These are phyloP conservation scores for Pseudolycoriella hygida DNA, from an alignment of 2,888 invertebrate species.

Conservation along the genomic window DNA sequence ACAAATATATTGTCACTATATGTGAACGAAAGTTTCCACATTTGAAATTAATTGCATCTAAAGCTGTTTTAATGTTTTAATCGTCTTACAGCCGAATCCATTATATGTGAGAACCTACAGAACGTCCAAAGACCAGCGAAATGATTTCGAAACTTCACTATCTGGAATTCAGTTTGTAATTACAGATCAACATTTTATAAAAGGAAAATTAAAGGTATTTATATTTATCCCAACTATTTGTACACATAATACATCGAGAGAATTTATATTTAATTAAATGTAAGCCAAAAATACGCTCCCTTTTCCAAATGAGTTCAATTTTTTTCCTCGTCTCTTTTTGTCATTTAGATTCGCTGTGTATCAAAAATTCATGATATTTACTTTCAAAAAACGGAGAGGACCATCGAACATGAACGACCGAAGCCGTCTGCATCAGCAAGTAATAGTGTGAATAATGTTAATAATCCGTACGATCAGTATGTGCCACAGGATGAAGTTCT, in stretches of 20 bases:
- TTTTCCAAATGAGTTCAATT: neutral
- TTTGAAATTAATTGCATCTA: constrained; percentile 2
- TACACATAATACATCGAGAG: neutral
- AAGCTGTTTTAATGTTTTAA: constrained; percentile 3
- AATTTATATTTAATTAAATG: too few species aligned
- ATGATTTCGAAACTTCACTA: constrained; percentile 31
- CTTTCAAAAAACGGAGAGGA: constrained; percentile 47
- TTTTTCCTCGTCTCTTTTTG: neutral
- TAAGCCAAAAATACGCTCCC: too few species aligned
- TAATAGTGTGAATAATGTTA: constrained; percentile 19
- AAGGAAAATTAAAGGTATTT: constrained; percentile 33
- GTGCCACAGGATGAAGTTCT: constrained; percentile 25
- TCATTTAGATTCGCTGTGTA: constrained; percentile 38
- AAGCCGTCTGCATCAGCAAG: constrained; percentile 12
- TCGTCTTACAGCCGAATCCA: constrained; percentile 20
- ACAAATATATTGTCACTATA: neutral
- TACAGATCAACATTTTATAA: constrained; percentile 31
- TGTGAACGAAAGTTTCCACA: neutral
- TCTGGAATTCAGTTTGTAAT: constrained; percentile 35
- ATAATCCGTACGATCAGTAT: constrained; percentile 21
- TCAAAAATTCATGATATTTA: constrained; percentile 47
- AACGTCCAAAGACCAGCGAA: constrained; percentile 19
- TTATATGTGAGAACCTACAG: constrained; percentile 24
- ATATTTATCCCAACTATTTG: neutral
- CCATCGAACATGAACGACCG: constrained; percentile 37